phyloP scores from a whole-genome alignment of 2,113 vertebrate genomes.

The Terrapene triunguis region DNA sequence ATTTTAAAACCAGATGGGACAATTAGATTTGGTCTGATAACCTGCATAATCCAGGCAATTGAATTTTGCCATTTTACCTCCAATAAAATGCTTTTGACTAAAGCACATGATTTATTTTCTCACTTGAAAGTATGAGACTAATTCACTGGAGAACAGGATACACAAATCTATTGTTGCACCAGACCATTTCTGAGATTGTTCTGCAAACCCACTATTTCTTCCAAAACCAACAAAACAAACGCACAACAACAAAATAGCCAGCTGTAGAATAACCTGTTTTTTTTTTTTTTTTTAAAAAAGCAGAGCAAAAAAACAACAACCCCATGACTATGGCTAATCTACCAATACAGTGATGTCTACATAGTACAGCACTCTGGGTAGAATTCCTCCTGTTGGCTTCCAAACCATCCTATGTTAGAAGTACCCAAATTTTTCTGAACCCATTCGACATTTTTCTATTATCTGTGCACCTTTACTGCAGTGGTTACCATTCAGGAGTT shows the following conservation, averaged over 20 bases:
- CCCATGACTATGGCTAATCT: neutral
- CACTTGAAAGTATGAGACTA: conserved; percentile 9
- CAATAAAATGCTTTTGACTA: neutral
- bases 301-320: neutral
- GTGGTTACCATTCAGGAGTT: neutral
- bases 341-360: rapidly evolving
- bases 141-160: neutral
- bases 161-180: neutral
- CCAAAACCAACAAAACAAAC: rapidly evolving
- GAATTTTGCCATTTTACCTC: conserved; percentile 17
- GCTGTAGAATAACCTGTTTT: neutral
- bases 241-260: neutral
- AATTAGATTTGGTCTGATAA: neutral
- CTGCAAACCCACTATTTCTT: conserved; percentile 6
- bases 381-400: neutral
- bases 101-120: conserved; percentile 57
- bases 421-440: neutral
- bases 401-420: neutral
- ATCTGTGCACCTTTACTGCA: neutral
- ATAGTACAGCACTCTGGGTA: neutral
- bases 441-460: neutral
- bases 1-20: neutral
- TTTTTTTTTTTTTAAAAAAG: too few relatives aligned
- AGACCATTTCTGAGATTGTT: conserved; percentile 19
- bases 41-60: neutral